phyloP scores from a whole-genome alignment of 2,113 vertebrate species.

The Mystacornis crossleyi region DNA sequence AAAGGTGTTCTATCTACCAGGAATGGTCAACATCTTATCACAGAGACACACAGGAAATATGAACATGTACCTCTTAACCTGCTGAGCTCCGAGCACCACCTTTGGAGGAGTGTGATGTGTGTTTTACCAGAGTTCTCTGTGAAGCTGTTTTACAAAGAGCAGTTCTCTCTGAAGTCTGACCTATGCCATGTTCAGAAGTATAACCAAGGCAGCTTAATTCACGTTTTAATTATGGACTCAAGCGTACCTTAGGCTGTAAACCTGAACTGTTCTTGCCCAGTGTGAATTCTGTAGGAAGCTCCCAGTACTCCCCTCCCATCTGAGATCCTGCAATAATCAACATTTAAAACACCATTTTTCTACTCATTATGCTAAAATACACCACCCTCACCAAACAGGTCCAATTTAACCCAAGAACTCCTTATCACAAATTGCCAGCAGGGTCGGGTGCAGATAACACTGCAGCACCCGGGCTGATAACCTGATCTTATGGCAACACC shows the following conservation, averaged over 20 bases:
- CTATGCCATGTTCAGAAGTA: not conserved
- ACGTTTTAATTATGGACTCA: not conserved
- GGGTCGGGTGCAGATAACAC: not conserved
- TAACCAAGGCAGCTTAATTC: not conserved
- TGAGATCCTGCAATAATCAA: not conserved
- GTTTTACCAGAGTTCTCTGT: not conserved
- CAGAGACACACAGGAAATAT: not conserved
- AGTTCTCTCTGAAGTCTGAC: not conserved
- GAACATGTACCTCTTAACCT: not conserved
- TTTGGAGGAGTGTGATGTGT: accelerated
- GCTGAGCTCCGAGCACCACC: not conserved
- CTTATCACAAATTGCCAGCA: not conserved
- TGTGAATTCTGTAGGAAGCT: accelerated
- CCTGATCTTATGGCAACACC: accelerated
- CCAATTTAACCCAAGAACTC: not conserved
- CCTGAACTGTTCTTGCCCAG: not conserved
- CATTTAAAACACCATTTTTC: not conserved
- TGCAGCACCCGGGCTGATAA: not conserved
- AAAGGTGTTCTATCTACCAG: no score
- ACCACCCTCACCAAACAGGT: not conserved
- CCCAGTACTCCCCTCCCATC: not conserved
- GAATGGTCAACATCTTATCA: not conserved
- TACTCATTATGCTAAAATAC: not conserved
- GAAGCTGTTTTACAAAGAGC: not conserved
- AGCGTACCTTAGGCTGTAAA: not conserved